Percentiles rank a stretch among this genome's conserved stretches.
Conservation (phyloP, 2,113 vertebrate species). For the Ifrita kowaldi region DNA sequence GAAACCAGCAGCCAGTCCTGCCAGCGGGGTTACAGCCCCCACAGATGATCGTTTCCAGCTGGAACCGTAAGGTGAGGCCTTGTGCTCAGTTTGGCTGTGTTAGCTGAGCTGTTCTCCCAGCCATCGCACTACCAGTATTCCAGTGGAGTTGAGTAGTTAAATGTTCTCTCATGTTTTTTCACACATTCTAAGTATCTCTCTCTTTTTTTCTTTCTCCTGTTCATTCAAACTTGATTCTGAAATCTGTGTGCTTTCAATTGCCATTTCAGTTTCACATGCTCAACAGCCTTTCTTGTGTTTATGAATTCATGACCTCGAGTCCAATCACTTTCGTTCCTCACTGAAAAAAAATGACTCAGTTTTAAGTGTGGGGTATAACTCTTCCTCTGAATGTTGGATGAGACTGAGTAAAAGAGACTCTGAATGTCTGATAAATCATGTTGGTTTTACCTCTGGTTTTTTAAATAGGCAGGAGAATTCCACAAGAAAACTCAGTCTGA, state of each 20-base stretch:
- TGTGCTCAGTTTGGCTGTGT: not conserved
- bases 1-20: conserved; percentile 88
- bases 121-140: not conserved
- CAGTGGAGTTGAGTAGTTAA: not conserved
- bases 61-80: conserved; percentile 91
- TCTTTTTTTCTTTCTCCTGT: not conserved
- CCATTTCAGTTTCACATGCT: not conserved
- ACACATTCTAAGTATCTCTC: not conserved
- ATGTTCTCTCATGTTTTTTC: not conserved
- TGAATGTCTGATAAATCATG: not conserved
- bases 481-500: conserved; percentile 72
- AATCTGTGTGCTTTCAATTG: not conserved
- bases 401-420: not conserved
- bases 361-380: not conserved
- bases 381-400: not conserved
- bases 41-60: conserved; percentile 92
- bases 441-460: not conserved
- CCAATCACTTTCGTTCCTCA: not conserved
- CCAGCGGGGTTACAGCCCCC: conserved; percentile 87
- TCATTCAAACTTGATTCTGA: not conserved
- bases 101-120: not conserved
- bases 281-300: not conserved
- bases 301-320: not conserved
- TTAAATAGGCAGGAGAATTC: conserved; percentile 73
- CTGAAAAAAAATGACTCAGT: not conserved